Base-by-base conservation (phyloP, 2,113 vertebrate species). In the Balaeniceps rex region DNA sequence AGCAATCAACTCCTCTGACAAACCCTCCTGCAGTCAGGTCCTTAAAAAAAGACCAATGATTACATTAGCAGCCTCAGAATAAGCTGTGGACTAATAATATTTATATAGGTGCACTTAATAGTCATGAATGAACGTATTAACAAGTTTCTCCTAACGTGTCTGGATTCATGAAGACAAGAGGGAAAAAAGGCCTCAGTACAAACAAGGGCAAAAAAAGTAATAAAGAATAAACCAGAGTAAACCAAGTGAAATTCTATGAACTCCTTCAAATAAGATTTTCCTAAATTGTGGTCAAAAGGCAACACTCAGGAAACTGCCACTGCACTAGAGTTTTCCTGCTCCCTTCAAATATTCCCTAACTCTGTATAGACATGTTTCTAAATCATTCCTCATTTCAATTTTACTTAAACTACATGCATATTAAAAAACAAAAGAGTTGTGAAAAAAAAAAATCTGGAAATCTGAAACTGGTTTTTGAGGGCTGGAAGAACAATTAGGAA, bases 401-500 rank as follows among this genome's bases (percentile, higher is more conserved):
- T 78, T 71, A 89, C 46, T 74, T 83, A 72, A 94, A 96, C 55
- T 85, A 85, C 72, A 19, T 44, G 49, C 23, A 66, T n/a, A 88
- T 76, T 85, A 83, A 90, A 88, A 93, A 33, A 70, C 71, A 84
- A 87, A 81, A 78, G 52, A 85, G 36, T n/a, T 24, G 34, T 26
- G 5, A 68, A 91, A 77, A 87, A 60, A n/a, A 61, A 12, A 31
- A 38, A 76, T 36, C 51, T 78, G 70, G 21, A 88, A 68, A 79
- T 75, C 63, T 71, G 14, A 72, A 89, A 91, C 81, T 85, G 88
- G 65, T 88, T 96, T 94, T 92, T 94, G 84, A 90, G 87, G 81
- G 64, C 51, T 95, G 81, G 74, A 95, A 83, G 78, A 89, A 85
- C 76, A 93, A 88, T 94, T 88, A 94, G 79, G 60, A 95, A 89